Evolutionary conservation across 2,888 invertebrate genomes (phyloP).

Genomic region (Mythimna impura): DNA sequence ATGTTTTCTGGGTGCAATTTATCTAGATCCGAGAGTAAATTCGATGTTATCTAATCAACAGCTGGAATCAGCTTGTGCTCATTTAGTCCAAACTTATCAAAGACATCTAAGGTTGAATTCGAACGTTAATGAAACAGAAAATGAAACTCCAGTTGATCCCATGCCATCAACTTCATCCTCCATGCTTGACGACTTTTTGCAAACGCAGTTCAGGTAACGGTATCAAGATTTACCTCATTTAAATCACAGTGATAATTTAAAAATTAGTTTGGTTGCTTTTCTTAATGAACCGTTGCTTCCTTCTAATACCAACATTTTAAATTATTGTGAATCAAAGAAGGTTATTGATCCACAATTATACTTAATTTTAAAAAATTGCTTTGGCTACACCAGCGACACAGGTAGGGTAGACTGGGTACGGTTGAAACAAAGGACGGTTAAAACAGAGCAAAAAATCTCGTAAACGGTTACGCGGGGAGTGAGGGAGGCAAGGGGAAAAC

Average conservation of each 20-base stretch:
- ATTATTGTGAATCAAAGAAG: constrained; percentile 34
- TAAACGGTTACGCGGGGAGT: too few relatives aligned
- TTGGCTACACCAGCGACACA: too few relatives aligned
- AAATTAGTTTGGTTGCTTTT: constrained; percentile 17
- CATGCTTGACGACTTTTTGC: not conserved
- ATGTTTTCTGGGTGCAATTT: constrained; percentile 7
- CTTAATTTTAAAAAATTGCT: not conserved
- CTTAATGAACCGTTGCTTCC: constrained; percentile 28
- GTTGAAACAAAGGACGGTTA: too few relatives aligned
- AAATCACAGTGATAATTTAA: constrained; percentile 23
- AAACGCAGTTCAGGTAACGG: constrained; percentile 29
- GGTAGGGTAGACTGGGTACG: too few relatives aligned
- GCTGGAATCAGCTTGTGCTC: constrained; percentile 18
- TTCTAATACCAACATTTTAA: constrained; percentile 40
- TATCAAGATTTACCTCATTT: constrained; percentile 26
- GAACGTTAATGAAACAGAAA: constrained; percentile 18
- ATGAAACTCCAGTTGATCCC: constrained; percentile 17
- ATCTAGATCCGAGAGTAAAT: constrained; percentile 17
- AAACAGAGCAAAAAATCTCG: too few relatives aligned
- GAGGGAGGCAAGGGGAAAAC: too few relatives aligned
- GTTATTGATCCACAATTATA: constrained; percentile 36
- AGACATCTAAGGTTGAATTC: constrained; percentile 20
- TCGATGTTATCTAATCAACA: constrained; percentile 24
- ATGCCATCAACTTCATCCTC: constrained; percentile 22
- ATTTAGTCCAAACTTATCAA: constrained; percentile 21